A percentile compares a stretch with the other conserved stretches of the same genome.
These are phyloP conservation scores for Melanerpes aurifrons DNA, from an alignment of 2,113 vertebrate species.

Conservation along the genomic window DNA sequence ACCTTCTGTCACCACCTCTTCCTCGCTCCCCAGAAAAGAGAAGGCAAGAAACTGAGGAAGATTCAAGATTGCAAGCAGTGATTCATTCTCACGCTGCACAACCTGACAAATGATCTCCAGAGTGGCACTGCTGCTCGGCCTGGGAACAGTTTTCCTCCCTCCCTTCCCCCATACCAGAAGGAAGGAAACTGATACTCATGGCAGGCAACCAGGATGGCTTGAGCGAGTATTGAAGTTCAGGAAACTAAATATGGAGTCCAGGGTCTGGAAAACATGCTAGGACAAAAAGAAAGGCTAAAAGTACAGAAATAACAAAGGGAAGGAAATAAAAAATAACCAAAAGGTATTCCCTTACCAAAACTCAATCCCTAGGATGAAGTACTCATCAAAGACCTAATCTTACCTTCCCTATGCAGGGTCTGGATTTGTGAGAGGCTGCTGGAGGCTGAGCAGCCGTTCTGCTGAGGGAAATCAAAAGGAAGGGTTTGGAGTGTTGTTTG, in stretches of 20 bases:
- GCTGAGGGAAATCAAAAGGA: neutral
- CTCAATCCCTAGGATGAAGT: conserved; percentile 16
- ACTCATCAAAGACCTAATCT: conserved; percentile 25
- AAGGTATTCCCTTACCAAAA: conserved; percentile 58
- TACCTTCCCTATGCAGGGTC: neutral
- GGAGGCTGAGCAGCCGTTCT: neutral
- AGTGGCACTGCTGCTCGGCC: conserved; percentile 15
- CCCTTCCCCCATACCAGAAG: neutral
- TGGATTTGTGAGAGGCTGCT: neutral
- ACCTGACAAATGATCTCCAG: neutral
- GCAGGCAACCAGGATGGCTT: conserved; percentile 48
- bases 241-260: conserved; percentile 35
- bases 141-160: neutral
- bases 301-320: conserved; percentile 41
- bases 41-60: conserved; percentile 14
- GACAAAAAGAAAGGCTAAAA: neutral
- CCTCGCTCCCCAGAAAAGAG: neutral
- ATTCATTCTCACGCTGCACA: conserved; percentile 16
- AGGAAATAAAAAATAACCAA: conserved; percentile 73
- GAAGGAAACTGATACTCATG: conserved; percentile 23
- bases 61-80: neutral
- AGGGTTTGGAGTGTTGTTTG: neutral
- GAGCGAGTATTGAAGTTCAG: conserved; percentile 24
- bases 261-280: conserved; percentile 36
- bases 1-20: neutral